Base-by-base conservation (phyloP, 2,113 vertebrate genomes). In the Aptenodytes patagonicus region DNA sequence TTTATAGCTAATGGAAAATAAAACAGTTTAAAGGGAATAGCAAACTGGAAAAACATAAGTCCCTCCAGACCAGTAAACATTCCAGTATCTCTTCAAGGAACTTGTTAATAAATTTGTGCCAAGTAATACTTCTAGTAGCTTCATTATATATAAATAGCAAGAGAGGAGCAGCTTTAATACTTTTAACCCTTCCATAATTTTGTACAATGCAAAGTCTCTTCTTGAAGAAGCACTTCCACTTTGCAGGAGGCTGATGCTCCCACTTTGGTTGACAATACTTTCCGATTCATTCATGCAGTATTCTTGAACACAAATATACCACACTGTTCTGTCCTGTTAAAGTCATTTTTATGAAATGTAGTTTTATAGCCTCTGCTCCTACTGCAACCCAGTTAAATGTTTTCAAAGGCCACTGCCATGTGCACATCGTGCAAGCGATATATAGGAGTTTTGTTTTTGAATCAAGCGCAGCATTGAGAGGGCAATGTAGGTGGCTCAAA, bases 61-160 rank as follows among this genome's bases (percentile, higher is more conserved):
- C 77, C 77, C 93, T 95, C 65, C 65, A 94, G 91, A 93, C 89
- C 57, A 89, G 38, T 79, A 89, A 87, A 87, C 52, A 55, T 95
- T 96, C 81, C 87, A 79, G 28, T 93, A 91, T 96, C 89, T 96
- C 84, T 95, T 95, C 70, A 94, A 95, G 65, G 73, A 91, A 68
- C 77, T 93, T 76, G 65, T 84, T 84, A 84, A 94, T 76, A 75
- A n/a, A 60, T 89, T 84, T 84, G 15, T 96, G 94, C 89, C 83
- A 93, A 93, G 84, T 94, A 84, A 73, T 91, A 84, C 61, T 87
- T 95, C 31, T 76, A 71, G 61, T 87, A 94, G 83, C 38, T 92
- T 91, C 46, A 11, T 52, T 79, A 58, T 44, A 51, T 89, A 84
- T 93, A 95, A 96, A 89, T 82, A 96, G 47, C 58, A 69, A 40